These are phyloP conservation scores for Tolypeutes matacus DNA, from an alignment of 2,797 vertebrate genomes.

Conservation along the genomic window DNA sequence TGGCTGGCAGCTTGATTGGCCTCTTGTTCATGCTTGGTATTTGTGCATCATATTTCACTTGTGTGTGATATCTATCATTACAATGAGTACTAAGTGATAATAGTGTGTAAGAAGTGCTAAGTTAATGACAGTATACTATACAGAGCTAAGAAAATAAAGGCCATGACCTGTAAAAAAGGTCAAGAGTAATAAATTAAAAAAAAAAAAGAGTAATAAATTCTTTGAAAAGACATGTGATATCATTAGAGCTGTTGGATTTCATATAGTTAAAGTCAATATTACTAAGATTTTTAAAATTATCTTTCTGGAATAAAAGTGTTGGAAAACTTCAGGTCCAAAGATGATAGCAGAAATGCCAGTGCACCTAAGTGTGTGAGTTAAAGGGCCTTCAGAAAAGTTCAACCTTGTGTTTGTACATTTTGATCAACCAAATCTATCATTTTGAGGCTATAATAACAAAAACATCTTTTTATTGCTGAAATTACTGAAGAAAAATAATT, in stretches of 20 bases:
- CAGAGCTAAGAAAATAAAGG: constrained; percentile 63
- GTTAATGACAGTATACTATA: constrained; percentile 15
- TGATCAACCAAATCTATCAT: constrained; percentile 21
- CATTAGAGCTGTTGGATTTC: not conserved
- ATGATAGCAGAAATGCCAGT: constrained; percentile 18
- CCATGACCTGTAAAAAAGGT: not conserved
- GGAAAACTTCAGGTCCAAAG: constrained; percentile 32
- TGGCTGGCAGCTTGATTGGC: not conserved
- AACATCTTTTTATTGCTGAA: constrained; percentile 36
- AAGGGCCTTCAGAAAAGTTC: not conserved
- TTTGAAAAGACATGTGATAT: not conserved
- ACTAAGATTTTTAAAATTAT: constrained; percentile 11
- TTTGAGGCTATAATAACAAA: constrained; percentile 44
- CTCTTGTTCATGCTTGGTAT: not conserved
- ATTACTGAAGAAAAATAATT: constrained; percentile 38
- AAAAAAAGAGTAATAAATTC: constrained; percentile 39
- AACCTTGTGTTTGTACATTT: constrained; percentile 42
- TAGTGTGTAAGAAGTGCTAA: not conserved
- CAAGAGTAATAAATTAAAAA: constrained; percentile 40
- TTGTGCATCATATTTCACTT: constrained; percentile 13
- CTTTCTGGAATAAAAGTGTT: constrained; percentile 8
- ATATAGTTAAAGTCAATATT: constrained; percentile 10
- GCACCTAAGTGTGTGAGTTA: constrained; percentile 12
- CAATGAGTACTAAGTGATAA: not conserved
- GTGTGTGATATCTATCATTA: not conserved